These are phyloP conservation scores for Drosophila recens DNA, from an alignment of 2,888 invertebrate species.

Conservation along the genomic window DNA sequence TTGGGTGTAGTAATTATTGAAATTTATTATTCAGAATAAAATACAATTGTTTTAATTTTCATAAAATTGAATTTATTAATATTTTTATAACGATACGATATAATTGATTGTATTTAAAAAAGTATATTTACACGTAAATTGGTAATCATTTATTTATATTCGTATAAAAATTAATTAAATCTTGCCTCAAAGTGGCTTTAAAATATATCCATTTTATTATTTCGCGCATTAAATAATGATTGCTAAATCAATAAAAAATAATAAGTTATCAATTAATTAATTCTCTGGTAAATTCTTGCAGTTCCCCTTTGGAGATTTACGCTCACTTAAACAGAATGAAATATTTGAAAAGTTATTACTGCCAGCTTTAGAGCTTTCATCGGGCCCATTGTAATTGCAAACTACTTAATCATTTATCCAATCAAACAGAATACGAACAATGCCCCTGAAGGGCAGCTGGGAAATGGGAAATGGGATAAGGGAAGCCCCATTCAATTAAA, in stretches of 20 bases:
- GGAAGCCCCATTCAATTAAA: slow-evolving; percentile 61
- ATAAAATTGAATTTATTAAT: too few species aligned
- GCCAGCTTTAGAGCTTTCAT: neutral
- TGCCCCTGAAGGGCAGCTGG: slow-evolving; percentile 8
- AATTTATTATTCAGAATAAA: too few species aligned
- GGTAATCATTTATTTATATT: neutral
- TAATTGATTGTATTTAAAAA: too few species aligned
- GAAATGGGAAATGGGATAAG: neutral
- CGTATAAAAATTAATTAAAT: neutral
- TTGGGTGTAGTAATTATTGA: too few species aligned
- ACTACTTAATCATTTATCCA: slow-evolving; percentile 67
- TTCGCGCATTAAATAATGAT: neutral
- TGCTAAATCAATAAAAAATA: neutral
- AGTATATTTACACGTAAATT: neutral
- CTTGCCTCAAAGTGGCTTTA: neutral
- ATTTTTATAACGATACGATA: too few species aligned
- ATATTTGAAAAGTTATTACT: slow-evolving; percentile 25
- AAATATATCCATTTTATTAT: neutral
- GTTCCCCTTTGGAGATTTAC: slow-evolving; percentile 3
- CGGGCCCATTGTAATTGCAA: slow-evolving; percentile 49
- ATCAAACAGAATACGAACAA: slow-evolving; percentile 49
- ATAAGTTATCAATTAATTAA: slow-evolving; percentile 1
- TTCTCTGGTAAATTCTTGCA: neutral
- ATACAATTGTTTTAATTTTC: too few species aligned
- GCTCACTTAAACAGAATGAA: slow-evolving; percentile 9